Evolutionary conservation across 2,888 invertebrate genomes (phyloP), one percentile per base, ranked within the genome.

Genomic region (Drosophila kuntzei): DNA sequence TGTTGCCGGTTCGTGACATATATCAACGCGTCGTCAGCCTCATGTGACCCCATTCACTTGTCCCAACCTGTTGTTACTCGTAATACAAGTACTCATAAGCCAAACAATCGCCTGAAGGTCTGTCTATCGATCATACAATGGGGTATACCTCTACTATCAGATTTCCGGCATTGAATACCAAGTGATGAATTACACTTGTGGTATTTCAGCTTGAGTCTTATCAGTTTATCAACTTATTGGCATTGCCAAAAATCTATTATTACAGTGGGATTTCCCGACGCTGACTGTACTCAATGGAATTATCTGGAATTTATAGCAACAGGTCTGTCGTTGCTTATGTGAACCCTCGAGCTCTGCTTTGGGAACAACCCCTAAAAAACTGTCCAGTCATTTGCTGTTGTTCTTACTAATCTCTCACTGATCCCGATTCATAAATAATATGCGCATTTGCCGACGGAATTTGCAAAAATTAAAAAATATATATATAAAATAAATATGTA

Each of bases 41-140:
- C 78, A 78, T 75, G 66, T 75, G 74, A 75, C 74, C 75, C 79
- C 58, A 67, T 39, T 67, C 74, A 61, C 46, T 61, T 78, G 63
- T 41, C 61, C 55, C 62, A n/a, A 55, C 47, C 18, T 71, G 73
- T 63, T 49, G 6, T 2, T 16, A 12, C 11, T 34, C 44, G 20
- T 20, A 27, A 46, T 12, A 11, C 44, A 25, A 27, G 16, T n/a
- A 20, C 32, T 22, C 37, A 41, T 43, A 43, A 20, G 7, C 36
- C 59, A 58, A 58, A 20, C 20, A 68, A 43, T 60, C 43, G 41
- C 39, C 49, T 22, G 54, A 61, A 61, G 61, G 53, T 65, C 60
- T 71, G 32, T 46, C 60, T 37, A 27, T 60, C 8, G 32, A 50
- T 61, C 43, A 25, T 16, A 27, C 62, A 37, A 29, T 20, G 49